Base-by-base conservation (phyloP, 2,888 invertebrate species). In the Vesta saturnalis region DNA sequence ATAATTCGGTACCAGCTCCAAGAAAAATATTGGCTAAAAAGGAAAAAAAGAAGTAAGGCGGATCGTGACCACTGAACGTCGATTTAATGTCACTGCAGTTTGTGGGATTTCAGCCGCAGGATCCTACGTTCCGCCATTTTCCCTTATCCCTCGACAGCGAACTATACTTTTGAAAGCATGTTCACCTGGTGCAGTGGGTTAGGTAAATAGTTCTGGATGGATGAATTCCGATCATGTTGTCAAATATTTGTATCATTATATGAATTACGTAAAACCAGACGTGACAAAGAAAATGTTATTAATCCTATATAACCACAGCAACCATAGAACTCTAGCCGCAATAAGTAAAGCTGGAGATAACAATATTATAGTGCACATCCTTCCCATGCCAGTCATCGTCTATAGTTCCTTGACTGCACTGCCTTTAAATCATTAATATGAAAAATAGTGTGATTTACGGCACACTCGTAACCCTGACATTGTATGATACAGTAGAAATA, bases 211-310 rank as follows among this genome's bases (percentile, higher is more conserved):
- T 58, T 54, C 21, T 21, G 22, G 19, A 54, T 58, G 35, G 58
- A 58, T 58, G 58, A 14, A 30, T 58, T 58, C 58, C 43, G 14
- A 58, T 58, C 46, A 58, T 43, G 39, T 58, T 19, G 18, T 57
- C 23, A 57, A 52, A 19, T 52, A 52, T 52, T 52, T 52, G 19
- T 6, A 52, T 6, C 52, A 23, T 30, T 22, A 23, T 56, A 14
- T 23, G 8, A 49, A 55, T 5, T 21, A 55, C 14, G 19, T 55
- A 14, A 55, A 58, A 58, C 14, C 21, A 39, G 43, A 14, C 1
- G 14, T 18, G 8, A 58, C 58, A 3, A 58, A 58, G 2, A 12
- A 39, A 58, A 58, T 58, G 30, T 30, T 54, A 58, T 35, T 35
- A 30, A 3, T 58, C 6, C 35, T 58, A 1, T 5, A 58, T 16